phyloP scores from a whole-genome alignment of 1,140 invertebrate species.

The Scylla paramamosain region DNA sequence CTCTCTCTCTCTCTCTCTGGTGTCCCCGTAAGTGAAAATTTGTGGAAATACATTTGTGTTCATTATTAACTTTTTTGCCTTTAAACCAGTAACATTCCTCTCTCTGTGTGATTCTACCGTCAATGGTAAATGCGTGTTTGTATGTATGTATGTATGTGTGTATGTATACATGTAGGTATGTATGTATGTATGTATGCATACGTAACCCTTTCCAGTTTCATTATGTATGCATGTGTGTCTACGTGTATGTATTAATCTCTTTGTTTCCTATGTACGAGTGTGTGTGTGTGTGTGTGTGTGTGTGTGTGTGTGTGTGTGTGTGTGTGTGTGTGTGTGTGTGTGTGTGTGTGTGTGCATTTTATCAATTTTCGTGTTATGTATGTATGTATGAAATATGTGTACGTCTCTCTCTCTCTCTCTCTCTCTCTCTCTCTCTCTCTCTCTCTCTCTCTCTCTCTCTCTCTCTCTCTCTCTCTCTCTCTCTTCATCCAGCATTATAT shows the following conservation, averaged over 20 bases:
- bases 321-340: constrained; percentile 58
- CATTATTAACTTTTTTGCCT: too few species aligned
- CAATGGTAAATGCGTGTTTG: constrained; percentile 33
- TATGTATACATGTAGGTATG: constrained; percentile 53
- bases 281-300: constrained; percentile 36
- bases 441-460: not conserved
- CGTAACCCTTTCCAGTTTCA: not conserved
- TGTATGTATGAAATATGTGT: constrained; percentile 41
- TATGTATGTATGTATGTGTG: constrained; percentile 59
- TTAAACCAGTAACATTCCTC: too few species aligned
- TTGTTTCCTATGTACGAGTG: too few species aligned
- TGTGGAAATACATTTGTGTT: too few species aligned
- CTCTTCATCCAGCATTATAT: too few species aligned
- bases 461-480: too few species aligned
- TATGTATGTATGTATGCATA: not conserved
- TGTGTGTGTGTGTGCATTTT: constrained; percentile 50
- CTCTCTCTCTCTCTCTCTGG: too few species aligned
- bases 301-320: constrained; percentile 40
- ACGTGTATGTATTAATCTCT: not conserved
- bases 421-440: not conserved
- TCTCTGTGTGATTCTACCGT: too few species aligned
- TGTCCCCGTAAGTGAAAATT: too few species aligned
- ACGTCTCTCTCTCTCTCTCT: not conserved
- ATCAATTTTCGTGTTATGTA: not conserved
- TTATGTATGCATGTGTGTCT: not conserved